Base-by-base conservation (phyloP, 2,888 invertebrate genomes). In the Latrodectus elegans region DNA sequence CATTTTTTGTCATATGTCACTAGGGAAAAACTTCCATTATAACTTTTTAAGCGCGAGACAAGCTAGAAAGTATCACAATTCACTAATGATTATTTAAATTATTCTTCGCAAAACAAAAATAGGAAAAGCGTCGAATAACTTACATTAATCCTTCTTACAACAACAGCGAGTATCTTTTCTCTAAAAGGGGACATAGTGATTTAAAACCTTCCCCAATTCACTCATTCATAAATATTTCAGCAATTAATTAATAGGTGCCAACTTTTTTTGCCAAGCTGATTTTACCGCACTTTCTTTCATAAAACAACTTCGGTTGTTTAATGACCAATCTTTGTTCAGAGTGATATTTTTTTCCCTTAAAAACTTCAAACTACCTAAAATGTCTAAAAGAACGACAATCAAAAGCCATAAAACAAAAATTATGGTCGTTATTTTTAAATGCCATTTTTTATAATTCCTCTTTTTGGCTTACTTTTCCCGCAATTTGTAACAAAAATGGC, bases 371-470 rank as follows among this genome's bases (percentile, higher is more conserved):
- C 51, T 9, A 22, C 8, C 60, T 11, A 26, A n/a, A 55, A 22
- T 52, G 52, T 52, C 53, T 15, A n/a, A 60, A 70, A 70, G 75
- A 75, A 82, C 51, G 10, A 81, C 68, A 70, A 78, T 78, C 55
- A 12, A 75, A 60, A 55, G 55, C 49, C 82, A 49, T 82, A 68
- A 74, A 82, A 70, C 68, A 82, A 82, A 82, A 82, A 75, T 82
- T 82, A 82, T 70, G 82, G 82, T 70, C 75, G 55, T 75, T 78
- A 78, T 70, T 78, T 78, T 78, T 26, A 38, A 49, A 55, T 9
- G 74, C 17, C 10, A 15, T 80, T 71, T 80, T 80, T 60, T 80
- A 17, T n/a, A 17, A 55, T 22, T 73, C n/a, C 2, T 11, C 4
- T 49, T 51, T 74, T 72, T 52, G 38, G 17, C 52, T 72, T 52